Conservation (phyloP, 2,888 invertebrate genomes). For the Conchocele bisecta region DNA sequence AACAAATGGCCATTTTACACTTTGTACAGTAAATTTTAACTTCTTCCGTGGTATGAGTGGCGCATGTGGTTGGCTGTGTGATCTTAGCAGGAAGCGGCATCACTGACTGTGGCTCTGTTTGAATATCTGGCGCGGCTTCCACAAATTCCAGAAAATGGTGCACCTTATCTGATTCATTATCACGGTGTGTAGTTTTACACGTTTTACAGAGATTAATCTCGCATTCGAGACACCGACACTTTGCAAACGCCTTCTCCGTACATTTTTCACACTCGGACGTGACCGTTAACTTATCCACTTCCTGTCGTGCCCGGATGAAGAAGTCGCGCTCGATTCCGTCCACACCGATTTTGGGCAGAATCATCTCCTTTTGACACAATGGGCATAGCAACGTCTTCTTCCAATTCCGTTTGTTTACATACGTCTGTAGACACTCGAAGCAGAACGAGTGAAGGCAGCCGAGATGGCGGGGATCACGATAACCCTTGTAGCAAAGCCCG, state of each 20-base stretch:
- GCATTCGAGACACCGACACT: conserved; percentile 63
- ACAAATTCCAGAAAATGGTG: conserved; percentile 62
- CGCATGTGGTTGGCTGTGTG: conserved; percentile 29
- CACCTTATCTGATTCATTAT: conserved; percentile 48
- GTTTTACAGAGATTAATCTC: conserved; percentile 56
- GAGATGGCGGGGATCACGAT: conserved; percentile 61
- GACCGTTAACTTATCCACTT: conserved; percentile 53
- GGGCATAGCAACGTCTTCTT: conserved; percentile 61
- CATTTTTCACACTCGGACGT: conserved; percentile 59
- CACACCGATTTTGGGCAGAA: conserved; percentile 61
- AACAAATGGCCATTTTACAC: conserved; percentile 47
- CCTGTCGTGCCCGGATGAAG: conserved; percentile 60
- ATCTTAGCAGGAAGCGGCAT: conserved; percentile 28
- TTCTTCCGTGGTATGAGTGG: conserved; percentile 35
- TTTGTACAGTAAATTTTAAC: conserved; percentile 43
- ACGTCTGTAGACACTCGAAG: conserved; percentile 57
- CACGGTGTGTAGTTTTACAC: conserved; percentile 52
- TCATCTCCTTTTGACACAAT: conserved; percentile 56
- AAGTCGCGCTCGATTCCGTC: conserved; percentile 52
- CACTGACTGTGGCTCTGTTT: conserved; percentile 34
- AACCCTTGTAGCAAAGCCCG: conserved; percentile 55
- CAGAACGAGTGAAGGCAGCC: conserved; percentile 64
- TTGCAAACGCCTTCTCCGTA: conserved; percentile 32
- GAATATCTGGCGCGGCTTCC: conserved; percentile 27
- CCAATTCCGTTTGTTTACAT: conserved; percentile 57